Base-by-base conservation (phyloP, 2,888 invertebrate genomes). In the Clostera curtula region DNA sequence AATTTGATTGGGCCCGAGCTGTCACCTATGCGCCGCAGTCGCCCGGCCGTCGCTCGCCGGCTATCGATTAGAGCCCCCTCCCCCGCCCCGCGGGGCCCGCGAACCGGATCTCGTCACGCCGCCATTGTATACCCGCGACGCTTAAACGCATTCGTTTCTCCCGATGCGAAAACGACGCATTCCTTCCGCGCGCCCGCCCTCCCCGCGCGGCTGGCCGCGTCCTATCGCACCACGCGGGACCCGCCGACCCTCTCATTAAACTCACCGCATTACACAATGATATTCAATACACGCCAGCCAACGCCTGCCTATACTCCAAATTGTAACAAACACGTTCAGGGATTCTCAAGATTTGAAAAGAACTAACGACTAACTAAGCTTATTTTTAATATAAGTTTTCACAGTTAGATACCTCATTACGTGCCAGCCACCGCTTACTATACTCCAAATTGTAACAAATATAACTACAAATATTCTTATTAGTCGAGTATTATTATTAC, bases 101-200 rank as follows among this genome's bases (percentile, higher is more conserved):
- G 82, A 80, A 80, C 82, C 82, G 82, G 82, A 80, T 83, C 80
- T 82, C 82, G 82, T 83, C 82, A 80, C 82, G 80, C 80, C 80
- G 82, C 82, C 80, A 80, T 82, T 82, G 82, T 82, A 75, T 82
- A 80, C 79, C 76, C 80, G 80, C 82, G 82, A 80, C 77, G 80
- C 82, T 82, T 82, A 80, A 80, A 80, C 82, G 82, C 82, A 83
- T 83, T 83, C 82, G 82, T 82, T 83, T 83, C 82, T 83, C 82
- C 82, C 80, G 80, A 82, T 83, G 82, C 82, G 82, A 83, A 82
- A 82, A 82, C 82, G 82, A 82, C 82, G 82, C 82, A 82, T 82
- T 82, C 82, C 82, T 82, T 82, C 82, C 82, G 76, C 76, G 72
- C 79, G 71, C 69, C 70, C 71, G 59, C 66, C 67, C 59, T 65